Base-by-base conservation (phyloP, 2,888 invertebrate genomes). In the Lysandra coridon region DNA sequence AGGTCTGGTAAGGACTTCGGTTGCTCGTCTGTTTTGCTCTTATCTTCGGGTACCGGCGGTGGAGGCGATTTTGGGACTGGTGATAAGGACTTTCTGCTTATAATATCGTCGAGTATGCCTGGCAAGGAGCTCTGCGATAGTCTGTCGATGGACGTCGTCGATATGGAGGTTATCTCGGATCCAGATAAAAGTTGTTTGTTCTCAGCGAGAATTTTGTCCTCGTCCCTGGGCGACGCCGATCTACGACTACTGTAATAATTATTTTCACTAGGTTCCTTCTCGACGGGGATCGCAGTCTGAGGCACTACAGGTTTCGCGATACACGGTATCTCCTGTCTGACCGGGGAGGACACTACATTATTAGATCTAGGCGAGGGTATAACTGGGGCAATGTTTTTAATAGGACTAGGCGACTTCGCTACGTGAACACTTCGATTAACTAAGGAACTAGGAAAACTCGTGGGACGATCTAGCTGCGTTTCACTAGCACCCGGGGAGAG, bases 401-500 rank as follows among this genome's bases (percentile, higher is more conserved):
- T 88, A 83, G 94, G 94, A 91, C 94, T 94, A 89, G 92, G 89
- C 82, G 93, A 90, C 87, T 92, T 93, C 81, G 89, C 87, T 85
- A 86, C 87, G 84, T 91, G 85, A 85, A 88, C 85, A 87, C 88
- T 87, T 85, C 92, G 88, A 87, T 85, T 91, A 81, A 90, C 87
- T 87, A 94, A 88, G 80, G 89, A 87, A 83, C 91, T 87, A 80
- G 94, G 94, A 82, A 94, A 89, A 79, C 91, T 92, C 80, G 88
- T 88, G 80, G 95, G 90, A 84, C 95, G 88, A 87, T 95, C 89
- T 81, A 87, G 83, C 84, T 90, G 88, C 80, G 94, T 94, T 85
- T 96, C 96, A 78, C 96, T 96, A 77, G 96, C 96, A 83, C 96
- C 96, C 5, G 94, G 94, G 17, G 94, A 94, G 80, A 95, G 88